These are phyloP conservation scores for Notechis scutatus DNA, from an alignment of 2,113 vertebrate species.

Conservation along the genomic window DNA sequence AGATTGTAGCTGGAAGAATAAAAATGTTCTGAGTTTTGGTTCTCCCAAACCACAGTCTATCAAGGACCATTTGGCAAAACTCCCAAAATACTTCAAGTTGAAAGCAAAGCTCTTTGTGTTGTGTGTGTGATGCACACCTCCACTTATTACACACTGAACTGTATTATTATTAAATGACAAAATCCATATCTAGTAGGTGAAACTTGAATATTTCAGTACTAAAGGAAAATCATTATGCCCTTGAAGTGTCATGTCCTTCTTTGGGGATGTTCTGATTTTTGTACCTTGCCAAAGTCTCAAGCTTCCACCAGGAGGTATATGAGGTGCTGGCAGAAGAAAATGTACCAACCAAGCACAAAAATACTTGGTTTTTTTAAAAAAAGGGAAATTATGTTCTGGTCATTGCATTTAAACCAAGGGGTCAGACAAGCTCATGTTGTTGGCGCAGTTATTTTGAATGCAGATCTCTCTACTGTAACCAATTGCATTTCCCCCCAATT, in stretches of 20 bases:
- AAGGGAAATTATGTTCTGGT: background rate
- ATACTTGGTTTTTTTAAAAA: background rate
- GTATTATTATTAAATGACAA: background rate
- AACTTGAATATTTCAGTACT: background rate
- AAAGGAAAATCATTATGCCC: background rate
- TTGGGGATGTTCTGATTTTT: background rate
- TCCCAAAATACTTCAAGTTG: background rate
- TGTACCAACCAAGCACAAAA: background rate
- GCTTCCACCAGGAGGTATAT: background rate
- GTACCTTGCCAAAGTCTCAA: background rate
- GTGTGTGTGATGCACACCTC: background rate
- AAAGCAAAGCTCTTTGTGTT: background rate
- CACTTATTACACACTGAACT: slow-evolving; percentile 24
- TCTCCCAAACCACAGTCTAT: background rate
- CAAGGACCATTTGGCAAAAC: background rate
- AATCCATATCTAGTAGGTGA: background rate
- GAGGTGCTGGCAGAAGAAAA: background rate
- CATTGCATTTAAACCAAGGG: background rate
- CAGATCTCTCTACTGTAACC: background rate
- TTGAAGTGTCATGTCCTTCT: background rate
- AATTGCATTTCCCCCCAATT: background rate
- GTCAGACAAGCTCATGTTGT: background rate
- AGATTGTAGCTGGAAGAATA: background rate
- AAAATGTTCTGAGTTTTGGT: background rate
- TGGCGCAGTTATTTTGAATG: background rate